Base-by-base conservation (phyloP, 2,888 invertebrate species). In the Drosophila siamana region DNA sequence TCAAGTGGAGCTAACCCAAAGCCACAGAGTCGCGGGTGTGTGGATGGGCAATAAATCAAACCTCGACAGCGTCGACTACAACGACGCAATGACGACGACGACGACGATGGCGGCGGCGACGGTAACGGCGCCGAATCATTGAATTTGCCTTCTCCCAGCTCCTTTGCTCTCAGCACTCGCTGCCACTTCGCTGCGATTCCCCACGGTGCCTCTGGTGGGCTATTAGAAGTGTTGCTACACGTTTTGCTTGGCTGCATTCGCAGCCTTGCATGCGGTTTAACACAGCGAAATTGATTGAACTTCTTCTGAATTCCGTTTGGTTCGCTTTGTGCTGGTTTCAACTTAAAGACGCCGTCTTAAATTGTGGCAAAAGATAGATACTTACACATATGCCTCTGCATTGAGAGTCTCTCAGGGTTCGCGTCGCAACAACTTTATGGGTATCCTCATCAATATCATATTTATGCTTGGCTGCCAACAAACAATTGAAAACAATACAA, bases 401-500 rank as follows among this genome's bases (percentile, higher is more conserved):
- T 28, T 1, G 24, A 13, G 11, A 15, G 47, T 74, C 62, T 74
- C 66, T 56, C 15, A n/a, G 60, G 72, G 47, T 26, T 36, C 9
- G 9, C 30, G 15, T 36, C 46, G 9, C 44, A 19, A 9, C 11
- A 44, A 13, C 7, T 15, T 28, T 62, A 62, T 60, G 50, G 73
- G 48, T 73, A 67, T 70, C 64, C 83, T 74, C 82, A 80, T 85
- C 80, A 82, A 80, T 84, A 84, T 85, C 80, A 84, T 80, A 85
- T 84, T 82, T 89, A 85, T 86, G 88, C 88, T 86, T 78, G 82
- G 76, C 76, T 89, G 89, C 88, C 85, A 87, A 76, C 80, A 88
- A 87, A 89, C 88, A 88, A 89, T 89, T 86, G 89, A 79, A 80
- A 86, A 80, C 83, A 86, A 86, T 87, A 82, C 86, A 75, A 86